phyloP scores from a whole-genome alignment of 2,113 vertebrate genomes.

The Myiozetetes cayanensis region DNA sequence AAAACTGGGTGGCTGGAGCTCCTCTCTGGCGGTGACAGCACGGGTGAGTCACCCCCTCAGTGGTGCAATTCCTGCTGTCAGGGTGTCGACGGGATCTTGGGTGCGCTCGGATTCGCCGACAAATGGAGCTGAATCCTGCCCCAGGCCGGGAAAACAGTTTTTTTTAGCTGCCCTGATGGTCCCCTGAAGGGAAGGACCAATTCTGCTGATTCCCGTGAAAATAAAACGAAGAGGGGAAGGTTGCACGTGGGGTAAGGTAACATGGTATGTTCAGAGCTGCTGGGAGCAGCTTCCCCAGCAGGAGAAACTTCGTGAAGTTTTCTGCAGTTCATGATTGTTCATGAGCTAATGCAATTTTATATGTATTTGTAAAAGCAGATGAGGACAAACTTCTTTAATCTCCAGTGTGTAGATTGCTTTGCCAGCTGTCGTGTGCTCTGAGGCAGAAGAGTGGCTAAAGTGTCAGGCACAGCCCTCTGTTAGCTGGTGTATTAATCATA shows the following conservation, averaged over 20 bases:
- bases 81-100: neutral
- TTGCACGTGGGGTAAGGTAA: neutral
- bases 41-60: neutral
- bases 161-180: neutral
- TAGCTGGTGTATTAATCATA: neutral
- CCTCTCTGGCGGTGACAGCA: rapidly evolving
- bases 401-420: neutral
- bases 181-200: neutral
- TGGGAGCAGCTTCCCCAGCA: neutral
- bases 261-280: neutral
- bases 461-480: neutral
- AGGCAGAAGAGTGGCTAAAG: neutral
- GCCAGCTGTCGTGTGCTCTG: neutral
- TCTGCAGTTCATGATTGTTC: neutral
- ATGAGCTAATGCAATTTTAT: neutral
- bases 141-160: neutral
- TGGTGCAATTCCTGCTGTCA: rapidly evolving
- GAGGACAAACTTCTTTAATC: neutral
- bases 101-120: rapidly evolving
- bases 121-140: neutral
- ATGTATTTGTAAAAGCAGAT: neutral
- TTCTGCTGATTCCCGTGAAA: neutral
- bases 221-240: neutral
- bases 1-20: neutral
- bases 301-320: neutral